Conservation (phyloP, 2,113 vertebrate genomes). For the Paradisaea rubra region DNA sequence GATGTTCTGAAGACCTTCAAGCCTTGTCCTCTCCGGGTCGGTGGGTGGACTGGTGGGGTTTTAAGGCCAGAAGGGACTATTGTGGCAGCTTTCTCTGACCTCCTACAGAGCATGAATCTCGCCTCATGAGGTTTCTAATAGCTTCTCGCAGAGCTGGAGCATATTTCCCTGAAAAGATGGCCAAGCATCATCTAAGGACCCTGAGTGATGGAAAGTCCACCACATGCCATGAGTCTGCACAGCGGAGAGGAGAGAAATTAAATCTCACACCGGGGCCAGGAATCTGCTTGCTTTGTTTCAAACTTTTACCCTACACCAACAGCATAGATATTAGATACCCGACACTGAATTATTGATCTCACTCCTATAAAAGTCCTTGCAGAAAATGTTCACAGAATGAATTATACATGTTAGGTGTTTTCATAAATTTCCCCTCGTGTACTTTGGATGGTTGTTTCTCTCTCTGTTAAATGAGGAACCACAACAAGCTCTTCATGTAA, state of each 20-base stretch:
- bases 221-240: constrained; percentile 7
- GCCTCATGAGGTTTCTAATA: not conserved
- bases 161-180: not conserved
- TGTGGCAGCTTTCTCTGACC: not conserved
- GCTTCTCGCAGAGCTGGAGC: not conserved
- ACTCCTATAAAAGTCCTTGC: not conserved
- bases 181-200: not conserved
- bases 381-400: not conserved
- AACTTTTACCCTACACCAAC: not conserved
- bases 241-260: not conserved
- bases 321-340: not conserved
- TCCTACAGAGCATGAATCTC: not conserved
- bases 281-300: not conserved
- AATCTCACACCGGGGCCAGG: not conserved
- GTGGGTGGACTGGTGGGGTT: not conserved
- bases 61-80: constrained; percentile 22
- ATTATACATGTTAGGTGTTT: not conserved
- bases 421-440: not conserved
- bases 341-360: not conserved
- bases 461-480: not conserved
- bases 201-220: constrained; percentile 29
- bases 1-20: not conserved
- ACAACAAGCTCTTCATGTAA: not conserved
- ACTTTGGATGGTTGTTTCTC: not conserved
- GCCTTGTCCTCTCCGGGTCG: accelerated